Percentiles rank a stretch among this genome's conserved stretches.
Conservation (phyloP, 1,140 invertebrate species). For the Cotesia vestalis region DNA sequence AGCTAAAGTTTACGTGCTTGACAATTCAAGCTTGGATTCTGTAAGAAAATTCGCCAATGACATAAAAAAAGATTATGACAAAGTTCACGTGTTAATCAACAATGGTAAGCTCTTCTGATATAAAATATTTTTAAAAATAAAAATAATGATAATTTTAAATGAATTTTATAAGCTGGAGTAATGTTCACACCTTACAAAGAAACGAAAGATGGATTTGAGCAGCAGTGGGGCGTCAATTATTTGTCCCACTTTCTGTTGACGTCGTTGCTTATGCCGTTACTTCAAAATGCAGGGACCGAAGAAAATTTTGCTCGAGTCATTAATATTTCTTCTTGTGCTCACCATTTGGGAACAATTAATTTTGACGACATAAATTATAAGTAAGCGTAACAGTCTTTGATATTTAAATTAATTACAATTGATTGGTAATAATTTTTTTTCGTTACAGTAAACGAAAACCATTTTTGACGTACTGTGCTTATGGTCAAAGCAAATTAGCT, state of each 20-base stretch:
- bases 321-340: conserved; percentile 87
- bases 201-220: conserved; percentile 84
- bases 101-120: conserved; percentile 71
- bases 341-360: conserved; percentile 75
- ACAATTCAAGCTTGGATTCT: conserved; percentile 76
- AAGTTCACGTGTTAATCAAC: conserved; percentile 81
- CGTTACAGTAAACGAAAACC: conserved; percentile 60
- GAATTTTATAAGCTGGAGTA: conserved; percentile 73
- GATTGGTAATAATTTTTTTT: conserved; percentile 19
- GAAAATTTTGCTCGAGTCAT: conserved; percentile 76
- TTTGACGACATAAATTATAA: conserved; percentile 81
- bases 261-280: conserved; percentile 79
- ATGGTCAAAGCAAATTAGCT: conserved; percentile 88
- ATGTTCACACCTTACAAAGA: conserved; percentile 83
- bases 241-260: conserved; percentile 89
- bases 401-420: no score
- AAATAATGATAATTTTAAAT: conserved; percentile 20
- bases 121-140: no score
- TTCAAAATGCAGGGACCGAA: conserved; percentile 71
- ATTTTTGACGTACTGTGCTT: conserved; percentile 75
- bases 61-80: conserved; percentile 71
- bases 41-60: conserved; percentile 77
- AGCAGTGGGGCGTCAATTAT: conserved; percentile 86
- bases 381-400: conserved; percentile 61
- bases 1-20: conserved; percentile 67